Conservation (phyloP, 2,888 invertebrate genomes). For the Aleiodes leptofemur region DNA sequence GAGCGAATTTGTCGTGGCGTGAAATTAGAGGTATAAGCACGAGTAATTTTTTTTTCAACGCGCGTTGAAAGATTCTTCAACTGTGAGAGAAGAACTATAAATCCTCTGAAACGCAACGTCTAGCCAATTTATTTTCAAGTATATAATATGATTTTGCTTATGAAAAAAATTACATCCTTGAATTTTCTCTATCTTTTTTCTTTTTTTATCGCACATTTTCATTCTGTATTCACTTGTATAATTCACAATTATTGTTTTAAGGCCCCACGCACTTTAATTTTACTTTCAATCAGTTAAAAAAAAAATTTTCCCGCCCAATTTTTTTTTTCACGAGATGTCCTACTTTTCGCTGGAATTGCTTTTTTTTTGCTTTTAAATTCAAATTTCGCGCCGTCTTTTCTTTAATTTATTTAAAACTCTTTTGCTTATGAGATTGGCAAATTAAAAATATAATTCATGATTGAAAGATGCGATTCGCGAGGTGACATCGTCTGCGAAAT, state of each 20-base stretch:
- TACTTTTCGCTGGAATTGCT: constrained; percentile 30
- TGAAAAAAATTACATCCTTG: constrained; percentile 19
- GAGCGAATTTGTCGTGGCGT: constrained; percentile 60
- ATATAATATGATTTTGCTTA: constrained; percentile 11
- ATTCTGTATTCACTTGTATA: not conserved
- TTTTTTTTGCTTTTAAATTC: not conserved
- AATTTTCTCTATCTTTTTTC: not conserved
- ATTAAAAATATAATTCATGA: not conserved
- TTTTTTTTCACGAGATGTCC: not conserved
- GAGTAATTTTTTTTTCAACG: constrained; percentile 32
- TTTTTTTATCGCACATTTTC: constrained; percentile 17
- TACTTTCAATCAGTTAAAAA: constrained; percentile 41
- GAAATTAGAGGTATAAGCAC: constrained; percentile 58
- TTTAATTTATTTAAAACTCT: not conserved
- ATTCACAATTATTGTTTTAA: constrained; percentile 47
- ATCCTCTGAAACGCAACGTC: constrained; percentile 29
- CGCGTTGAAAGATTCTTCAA: constrained; percentile 38
- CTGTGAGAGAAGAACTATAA: constrained; percentile 33
- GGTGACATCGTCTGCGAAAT: not conserved
- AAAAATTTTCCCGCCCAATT: constrained; percentile 7
- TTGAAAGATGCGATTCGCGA: constrained; percentile 24
- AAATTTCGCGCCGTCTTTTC: not conserved
- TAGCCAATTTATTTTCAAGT: constrained; percentile 21
- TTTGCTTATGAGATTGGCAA: not conserved
- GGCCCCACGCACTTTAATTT: constrained; percentile 48